A percentile compares a stretch with the other conserved stretches of the same genome.
phyloP scores from a whole-genome alignment of 2,113 vertebrate genomes.

The Helogale parvula region DNA sequence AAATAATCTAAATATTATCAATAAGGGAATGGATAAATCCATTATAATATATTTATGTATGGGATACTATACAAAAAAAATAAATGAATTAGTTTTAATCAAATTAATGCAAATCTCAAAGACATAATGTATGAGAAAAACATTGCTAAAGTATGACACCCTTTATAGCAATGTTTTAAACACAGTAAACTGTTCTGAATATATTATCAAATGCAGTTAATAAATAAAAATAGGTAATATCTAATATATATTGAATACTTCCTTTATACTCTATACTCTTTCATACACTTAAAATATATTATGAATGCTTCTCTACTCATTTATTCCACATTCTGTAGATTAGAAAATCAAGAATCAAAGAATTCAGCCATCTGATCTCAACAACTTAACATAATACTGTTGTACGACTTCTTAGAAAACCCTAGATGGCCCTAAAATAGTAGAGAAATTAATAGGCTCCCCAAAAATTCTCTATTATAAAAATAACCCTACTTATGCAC shows the following conservation, averaged over 20 bases:
- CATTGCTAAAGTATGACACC: background rate
- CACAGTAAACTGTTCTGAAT: background rate
- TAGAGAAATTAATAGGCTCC: background rate
- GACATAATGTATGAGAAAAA: background rate
- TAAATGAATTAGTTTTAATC: background rate
- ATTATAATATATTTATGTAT: background rate
- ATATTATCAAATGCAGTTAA: background rate
- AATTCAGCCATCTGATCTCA: background rate
- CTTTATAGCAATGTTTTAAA: background rate
- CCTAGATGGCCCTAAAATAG: background rate
- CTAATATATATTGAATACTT: background rate
- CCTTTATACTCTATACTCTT: background rate
- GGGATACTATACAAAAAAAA: background rate
- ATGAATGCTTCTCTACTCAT: background rate
- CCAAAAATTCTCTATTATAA: background rate
- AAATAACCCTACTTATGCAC: background rate
- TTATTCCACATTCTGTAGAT: background rate
- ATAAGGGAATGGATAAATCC: background rate
- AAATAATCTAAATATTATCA: background rate
- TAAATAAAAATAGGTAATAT: background rate
- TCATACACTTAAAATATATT: background rate
- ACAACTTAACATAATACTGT: background rate
- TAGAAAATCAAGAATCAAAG: too few relatives aligned
- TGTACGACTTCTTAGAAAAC: background rate
- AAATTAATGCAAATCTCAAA: background rate